These are phyloP conservation scores for Spilarctia lutea DNA, from an alignment of 2,888 invertebrate species.

Conservation along the genomic window DNA sequence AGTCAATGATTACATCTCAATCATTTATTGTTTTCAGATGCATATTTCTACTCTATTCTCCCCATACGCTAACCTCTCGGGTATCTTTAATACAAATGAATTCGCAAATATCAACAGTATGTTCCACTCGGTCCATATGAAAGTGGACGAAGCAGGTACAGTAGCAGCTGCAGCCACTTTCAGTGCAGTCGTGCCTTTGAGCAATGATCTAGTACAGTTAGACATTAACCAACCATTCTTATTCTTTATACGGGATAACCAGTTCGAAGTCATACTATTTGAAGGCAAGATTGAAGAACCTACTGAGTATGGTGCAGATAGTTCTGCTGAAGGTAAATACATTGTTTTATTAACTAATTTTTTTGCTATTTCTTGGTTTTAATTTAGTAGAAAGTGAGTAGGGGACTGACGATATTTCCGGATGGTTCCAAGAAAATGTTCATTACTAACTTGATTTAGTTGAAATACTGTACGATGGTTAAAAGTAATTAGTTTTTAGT, in stretches of 20 bases:
- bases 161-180: slow-evolving; percentile 88
- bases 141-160: slow-evolving; percentile 89
- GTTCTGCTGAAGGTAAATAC: slow-evolving; percentile 13
- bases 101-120: slow-evolving; percentile 83
- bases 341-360: neutral
- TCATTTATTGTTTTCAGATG: slow-evolving; percentile 78
- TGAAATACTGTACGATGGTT: neutral
- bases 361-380: neutral
- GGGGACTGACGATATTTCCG: neutral
- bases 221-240: slow-evolving; percentile 88
- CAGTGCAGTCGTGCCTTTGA: slow-evolving; percentile 87
- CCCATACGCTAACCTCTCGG: slow-evolving; percentile 84
- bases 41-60: slow-evolving; percentile 86
- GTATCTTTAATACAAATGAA: slow-evolving; percentile 75
- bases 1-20: neutral
- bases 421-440: neutral
- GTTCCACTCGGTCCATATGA: slow-evolving; percentile 88
- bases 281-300: slow-evolving; percentile 88
- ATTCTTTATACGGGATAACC: slow-evolving; percentile 88
- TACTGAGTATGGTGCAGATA: slow-evolving; percentile 49
- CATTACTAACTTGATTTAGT: neutral
- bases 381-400: neutral
- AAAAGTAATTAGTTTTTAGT: neutral
- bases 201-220: slow-evolving; percentile 83
- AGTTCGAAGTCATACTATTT: slow-evolving; percentile 86